Percentiles rank a stretch among this genome's conserved stretches.
These are phyloP conservation scores for Drosophila fulvimacula DNA, from an alignment of 2,888 invertebrate genomes.

Conservation along the genomic window DNA sequence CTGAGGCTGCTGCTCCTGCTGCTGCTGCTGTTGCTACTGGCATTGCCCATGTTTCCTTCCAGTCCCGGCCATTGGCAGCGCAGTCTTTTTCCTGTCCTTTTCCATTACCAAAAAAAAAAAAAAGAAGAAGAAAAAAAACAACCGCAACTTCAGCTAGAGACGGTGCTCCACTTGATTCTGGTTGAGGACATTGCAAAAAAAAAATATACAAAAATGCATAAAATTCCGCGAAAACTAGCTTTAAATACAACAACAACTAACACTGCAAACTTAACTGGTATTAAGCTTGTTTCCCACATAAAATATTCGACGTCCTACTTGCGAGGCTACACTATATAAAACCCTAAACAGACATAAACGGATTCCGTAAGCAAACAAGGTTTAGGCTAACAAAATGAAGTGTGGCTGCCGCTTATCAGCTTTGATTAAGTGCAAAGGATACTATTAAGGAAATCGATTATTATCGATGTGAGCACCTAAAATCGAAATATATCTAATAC, in stretches of 20 bases:
- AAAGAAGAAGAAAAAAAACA: constrained; percentile 4
- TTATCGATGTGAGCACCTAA: background rate
- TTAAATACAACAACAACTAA: constrained; percentile 40
- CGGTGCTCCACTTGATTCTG: constrained; percentile 7
- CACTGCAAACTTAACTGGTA: constrained; percentile 5
- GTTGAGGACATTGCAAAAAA: constrained; percentile 50
- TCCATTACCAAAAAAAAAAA: constrained; percentile 49
- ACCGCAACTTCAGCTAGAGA: constrained; percentile 20
- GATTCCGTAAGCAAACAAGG: constrained; percentile 1
- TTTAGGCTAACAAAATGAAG: background rate
- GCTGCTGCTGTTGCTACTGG: constrained; percentile 5
- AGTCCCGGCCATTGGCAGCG: constrained; percentile 18
- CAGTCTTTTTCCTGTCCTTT: constrained; percentile 39
- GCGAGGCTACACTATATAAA: background rate
- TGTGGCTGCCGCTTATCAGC: background rate
- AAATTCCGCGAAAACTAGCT: constrained; percentile 48
- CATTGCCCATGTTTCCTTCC: constrained; percentile 23
- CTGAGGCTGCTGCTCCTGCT: background rate
- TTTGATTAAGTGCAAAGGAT: no score
- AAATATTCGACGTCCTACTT: constrained; percentile 2
- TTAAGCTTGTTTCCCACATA: background rate
- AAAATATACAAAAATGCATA: constrained; percentile 63
- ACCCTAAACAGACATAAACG: background rate
- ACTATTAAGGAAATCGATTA: background rate
- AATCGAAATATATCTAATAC: no score